Evolutionary conservation across 2,888 invertebrate species (phyloP).

Genomic region (Spialia ferax): DNA sequence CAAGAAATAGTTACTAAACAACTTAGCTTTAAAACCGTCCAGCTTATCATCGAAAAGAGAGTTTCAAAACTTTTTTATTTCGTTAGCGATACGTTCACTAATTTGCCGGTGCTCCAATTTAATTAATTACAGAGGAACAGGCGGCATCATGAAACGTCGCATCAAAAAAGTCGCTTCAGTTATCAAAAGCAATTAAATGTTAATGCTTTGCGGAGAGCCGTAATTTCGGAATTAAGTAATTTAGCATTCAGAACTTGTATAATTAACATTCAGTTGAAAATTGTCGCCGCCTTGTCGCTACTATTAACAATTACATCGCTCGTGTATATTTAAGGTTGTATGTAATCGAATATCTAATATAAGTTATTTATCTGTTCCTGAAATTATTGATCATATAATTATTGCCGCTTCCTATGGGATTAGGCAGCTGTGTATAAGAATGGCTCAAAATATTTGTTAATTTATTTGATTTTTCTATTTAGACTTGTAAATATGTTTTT

Average conservation of each 20-base stretch:
- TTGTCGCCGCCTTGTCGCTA: constrained; percentile 51
- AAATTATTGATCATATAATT: no score
- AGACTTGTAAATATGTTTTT: no score
- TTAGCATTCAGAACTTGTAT: constrained; percentile 51
- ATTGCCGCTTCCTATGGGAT: no score
- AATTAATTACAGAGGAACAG: constrained; percentile 38
- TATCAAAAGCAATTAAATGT: constrained; percentile 54
- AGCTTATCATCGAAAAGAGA: constrained; percentile 13
- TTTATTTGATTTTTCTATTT: no score
- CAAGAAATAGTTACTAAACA: constrained; percentile 7
- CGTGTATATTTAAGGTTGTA: constrained; percentile 16
- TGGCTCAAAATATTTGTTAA: no score
- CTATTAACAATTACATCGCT: constrained; percentile 47
- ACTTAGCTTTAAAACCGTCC: constrained; percentile 6
- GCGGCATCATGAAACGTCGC: constrained; percentile 39
- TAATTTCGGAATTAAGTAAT: constrained; percentile 53
- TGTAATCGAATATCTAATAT: neutral
- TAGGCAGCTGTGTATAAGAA: no score
- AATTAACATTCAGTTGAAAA: constrained; percentile 54
- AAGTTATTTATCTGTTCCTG: neutral
- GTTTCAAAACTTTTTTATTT: constrained; percentile 33
- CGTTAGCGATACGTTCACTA: constrained; percentile 34
- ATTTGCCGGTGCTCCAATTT: constrained; percentile 37
- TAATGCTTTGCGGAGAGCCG: constrained; percentile 52
- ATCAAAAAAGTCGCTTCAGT: constrained; percentile 45